phyloP scores from a whole-genome alignment of 2,113 vertebrate species.

The Casuarius casuarius region DNA sequence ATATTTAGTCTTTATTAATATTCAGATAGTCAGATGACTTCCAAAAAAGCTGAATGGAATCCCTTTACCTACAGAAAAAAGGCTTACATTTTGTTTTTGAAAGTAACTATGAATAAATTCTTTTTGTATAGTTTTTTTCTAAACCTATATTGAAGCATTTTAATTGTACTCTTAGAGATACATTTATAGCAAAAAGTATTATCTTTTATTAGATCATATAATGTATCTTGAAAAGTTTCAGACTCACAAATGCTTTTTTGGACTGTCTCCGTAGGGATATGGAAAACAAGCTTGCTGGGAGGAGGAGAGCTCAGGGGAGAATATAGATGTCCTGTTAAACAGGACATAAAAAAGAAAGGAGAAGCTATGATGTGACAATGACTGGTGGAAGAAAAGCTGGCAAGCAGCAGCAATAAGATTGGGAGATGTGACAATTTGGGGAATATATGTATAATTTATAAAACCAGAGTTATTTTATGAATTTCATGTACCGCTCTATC shows the following conservation, averaged over 20 bases:
- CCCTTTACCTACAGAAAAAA: not conserved
- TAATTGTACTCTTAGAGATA: not conserved
- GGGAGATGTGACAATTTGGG: conserved; percentile 36
- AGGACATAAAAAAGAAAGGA: conserved; percentile 59
- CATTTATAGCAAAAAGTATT: not conserved
- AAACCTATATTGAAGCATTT: not conserved
- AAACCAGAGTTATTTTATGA: conserved; percentile 52
- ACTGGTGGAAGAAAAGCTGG: conserved; percentile 61
- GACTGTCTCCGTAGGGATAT: conserved; percentile 12
- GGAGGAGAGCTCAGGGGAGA: conserved; percentile 54
- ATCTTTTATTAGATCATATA: conserved; percentile 31
- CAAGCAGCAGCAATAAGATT: conserved; percentile 28
- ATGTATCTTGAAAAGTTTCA: not conserved
- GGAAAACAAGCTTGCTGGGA: conserved; percentile 51
- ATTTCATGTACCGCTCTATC: conserved; percentile 19
- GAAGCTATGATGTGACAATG: conserved; percentile 61
- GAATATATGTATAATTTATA: conserved; percentile 63
- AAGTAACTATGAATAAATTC: not conserved
- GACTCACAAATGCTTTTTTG: conserved; percentile 22
- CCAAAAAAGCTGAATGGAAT: not conserved
- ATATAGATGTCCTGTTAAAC: conserved; percentile 71
- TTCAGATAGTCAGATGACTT: not conserved
- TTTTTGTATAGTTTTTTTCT: not conserved
- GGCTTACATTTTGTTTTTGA: not conserved
- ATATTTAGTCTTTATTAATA: not conserved